A percentile compares a stretch with the other conserved stretches of the same genome.
These are phyloP conservation scores for Lamproptera curius DNA, from an alignment of 2,888 invertebrate species.

Conservation along the genomic window DNA sequence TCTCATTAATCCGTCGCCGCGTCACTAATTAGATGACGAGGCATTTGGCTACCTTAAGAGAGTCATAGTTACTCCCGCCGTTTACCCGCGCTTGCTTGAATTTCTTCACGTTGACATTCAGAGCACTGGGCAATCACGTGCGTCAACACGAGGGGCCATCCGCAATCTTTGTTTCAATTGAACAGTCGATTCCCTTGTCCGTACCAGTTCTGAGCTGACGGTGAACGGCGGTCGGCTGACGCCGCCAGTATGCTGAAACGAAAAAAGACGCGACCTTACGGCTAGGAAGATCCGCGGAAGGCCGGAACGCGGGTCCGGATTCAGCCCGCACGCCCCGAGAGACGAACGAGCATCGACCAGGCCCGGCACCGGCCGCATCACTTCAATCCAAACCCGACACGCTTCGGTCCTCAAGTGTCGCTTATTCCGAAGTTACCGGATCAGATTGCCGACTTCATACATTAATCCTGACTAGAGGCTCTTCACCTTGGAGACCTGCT, in stretches of 20 bases:
- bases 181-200: constrained; percentile 77
- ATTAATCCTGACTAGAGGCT: constrained; percentile 79
- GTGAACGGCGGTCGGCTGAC: constrained; percentile 16
- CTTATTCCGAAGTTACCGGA: constrained; percentile 49
- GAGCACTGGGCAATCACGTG: constrained; percentile 83
- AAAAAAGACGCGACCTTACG: constrained; percentile 37
- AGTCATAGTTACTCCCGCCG: constrained; percentile 34
- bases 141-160: constrained; percentile 80
- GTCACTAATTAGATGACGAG: too few relatives aligned
- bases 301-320: constrained; percentile 20
- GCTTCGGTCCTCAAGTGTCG: constrained; percentile 81
- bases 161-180: constrained; percentile 85
- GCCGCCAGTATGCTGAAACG: constrained; percentile 35
- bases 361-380: background rate
- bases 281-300: constrained; percentile 35
- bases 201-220: constrained; percentile 16
- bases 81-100: constrained; percentile 38
- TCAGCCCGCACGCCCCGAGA: background rate
- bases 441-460: constrained; percentile 81
- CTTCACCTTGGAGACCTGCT: constrained; percentile 86
- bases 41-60: constrained; percentile 27
- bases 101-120: constrained; percentile 77
- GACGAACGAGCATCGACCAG: constrained; percentile 1
- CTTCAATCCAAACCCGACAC: constrained; percentile 32
- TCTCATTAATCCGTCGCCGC: too few relatives aligned